Conservation (phyloP, 2,888 invertebrate genomes). For the Eudasyphora cyanicolor region DNA sequence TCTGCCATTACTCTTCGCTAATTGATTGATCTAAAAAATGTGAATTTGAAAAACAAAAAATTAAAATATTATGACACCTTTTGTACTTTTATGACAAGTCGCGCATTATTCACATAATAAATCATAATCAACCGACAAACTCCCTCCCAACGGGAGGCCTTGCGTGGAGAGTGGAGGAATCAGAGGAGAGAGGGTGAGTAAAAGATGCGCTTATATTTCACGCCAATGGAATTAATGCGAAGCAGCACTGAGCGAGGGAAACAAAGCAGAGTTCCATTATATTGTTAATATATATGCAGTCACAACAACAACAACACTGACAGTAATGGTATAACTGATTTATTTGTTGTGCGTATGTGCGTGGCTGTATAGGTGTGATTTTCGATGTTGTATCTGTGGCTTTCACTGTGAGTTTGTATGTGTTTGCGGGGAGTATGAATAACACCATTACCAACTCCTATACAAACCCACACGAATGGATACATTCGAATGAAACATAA, state of each 20-base stretch:
- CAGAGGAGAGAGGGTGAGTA: not conserved
- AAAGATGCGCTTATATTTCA: conserved; percentile 7
- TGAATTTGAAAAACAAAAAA: conserved; percentile 35
- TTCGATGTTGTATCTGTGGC: not conserved
- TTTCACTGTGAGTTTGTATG: not conserved
- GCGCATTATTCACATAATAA: conserved; percentile 49
- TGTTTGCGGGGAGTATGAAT: not conserved
- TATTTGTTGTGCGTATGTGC: conserved; percentile 38
- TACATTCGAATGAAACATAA: conserved; percentile 4
- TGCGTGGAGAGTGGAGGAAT: not conserved
- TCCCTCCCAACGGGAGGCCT: not conserved
- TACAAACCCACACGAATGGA: not conserved
- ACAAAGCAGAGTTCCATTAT: conserved; percentile 45
- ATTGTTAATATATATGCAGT: conserved; percentile 41
- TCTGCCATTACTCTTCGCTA: conserved; percentile 16
- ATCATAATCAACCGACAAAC: conserved; percentile 47
- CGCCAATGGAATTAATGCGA: conserved; percentile 15
- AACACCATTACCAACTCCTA: conserved; percentile 7
- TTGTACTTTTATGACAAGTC: not conserved
- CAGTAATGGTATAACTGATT: conserved; percentile 48
- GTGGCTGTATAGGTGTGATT: not conserved
- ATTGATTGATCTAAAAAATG: conserved; percentile 59
- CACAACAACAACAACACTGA: conserved; percentile 28
- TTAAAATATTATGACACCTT: not conserved
- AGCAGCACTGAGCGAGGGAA: conserved; percentile 7